Evolutionary conservation across 2,113 vertebrate species (phyloP).

Genomic region (Ornithorhynchus anatinus): DNA sequence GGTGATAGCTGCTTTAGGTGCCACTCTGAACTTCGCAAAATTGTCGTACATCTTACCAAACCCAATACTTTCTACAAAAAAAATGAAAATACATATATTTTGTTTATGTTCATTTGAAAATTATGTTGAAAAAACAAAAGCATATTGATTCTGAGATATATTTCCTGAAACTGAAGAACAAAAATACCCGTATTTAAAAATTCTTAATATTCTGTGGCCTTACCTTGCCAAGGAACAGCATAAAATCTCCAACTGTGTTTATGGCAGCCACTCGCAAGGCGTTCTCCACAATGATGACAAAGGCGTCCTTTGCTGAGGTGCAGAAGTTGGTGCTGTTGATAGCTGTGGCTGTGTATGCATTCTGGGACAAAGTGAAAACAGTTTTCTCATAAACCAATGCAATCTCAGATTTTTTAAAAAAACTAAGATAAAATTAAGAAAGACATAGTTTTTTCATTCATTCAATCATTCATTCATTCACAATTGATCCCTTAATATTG

Average conservation of each 20-base stretch:
- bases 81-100: too few relatives aligned
- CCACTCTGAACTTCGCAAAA: too few relatives aligned
- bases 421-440: too few relatives aligned
- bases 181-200: not conserved
- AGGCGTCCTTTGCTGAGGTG: slow-evolving; percentile 95
- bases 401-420: not conserved
- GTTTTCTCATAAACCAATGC: not conserved
- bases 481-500: too few relatives aligned
- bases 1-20: too few relatives aligned
- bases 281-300: slow-evolving; percentile 96
- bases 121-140: too few relatives aligned
- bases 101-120: too few relatives aligned
- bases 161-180: not conserved
- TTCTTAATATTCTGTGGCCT: slow-evolving; percentile 11
- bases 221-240: slow-evolving; percentile 97
- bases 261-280: slow-evolving; percentile 94
- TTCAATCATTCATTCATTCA: too few relatives aligned
- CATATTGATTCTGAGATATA: too few relatives aligned
- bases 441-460: too few relatives aligned
- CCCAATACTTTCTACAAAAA: too few relatives aligned
- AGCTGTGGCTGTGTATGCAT: slow-evolving; percentile 96
- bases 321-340: slow-evolving; percentile 99
- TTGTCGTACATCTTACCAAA: too few relatives aligned
- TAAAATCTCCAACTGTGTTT: slow-evolving; percentile 96
- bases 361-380: slow-evolving; percentile 71